Base-by-base conservation (phyloP, 1,140 invertebrate species). In the Drosophila ohnishii region DNA sequence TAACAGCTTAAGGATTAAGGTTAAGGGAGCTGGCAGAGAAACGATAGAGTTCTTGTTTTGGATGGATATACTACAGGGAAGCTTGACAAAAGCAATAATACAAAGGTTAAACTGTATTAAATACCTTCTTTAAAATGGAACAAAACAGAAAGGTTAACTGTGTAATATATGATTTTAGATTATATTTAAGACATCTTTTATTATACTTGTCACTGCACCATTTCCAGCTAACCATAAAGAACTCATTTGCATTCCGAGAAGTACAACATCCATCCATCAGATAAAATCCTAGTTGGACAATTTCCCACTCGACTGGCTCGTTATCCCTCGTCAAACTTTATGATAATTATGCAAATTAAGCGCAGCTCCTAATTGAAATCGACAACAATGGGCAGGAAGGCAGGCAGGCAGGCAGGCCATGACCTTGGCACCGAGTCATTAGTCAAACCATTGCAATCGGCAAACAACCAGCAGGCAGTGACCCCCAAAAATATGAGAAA, bases 281-380 rank as follows among this genome's bases (percentile, higher is more conserved):
- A 75, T 58, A 50, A 75, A 76, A 75, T 58, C 62, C 56, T 55
- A 48, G 42, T 48, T 42, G 42, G 56, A 66, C 73, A 56, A 67
- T 75, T 75, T 75, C 11, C 55, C 72, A 75, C 61, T 75, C 71
- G 63, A 76, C 48, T 76, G 56, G 30, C 63, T 82, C 72, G 69
- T 55, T 74, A 80, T 85, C 83, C 70, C 64, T 83, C 74, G 83
- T 76, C 83, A 87, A 88, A 79, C 53, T 87, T 87, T 83, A 87
- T 87, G 83, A 61, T 87, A 83, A 87, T 86, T 82, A 79, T 73
- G 66, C 75, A 82, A 87, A 86, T 86, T 82, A 65, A 60, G 75
- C 83, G 75, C 71, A 63, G 66, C 62, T 87, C 76, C 80, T 87
- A 87, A 87, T 87, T 87, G 83, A 87, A 83, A 87, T 70, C 67